Base-by-base conservation (phyloP, 2,797 vertebrate species). In the Ctenochaetus hawaiiensis region DNA sequence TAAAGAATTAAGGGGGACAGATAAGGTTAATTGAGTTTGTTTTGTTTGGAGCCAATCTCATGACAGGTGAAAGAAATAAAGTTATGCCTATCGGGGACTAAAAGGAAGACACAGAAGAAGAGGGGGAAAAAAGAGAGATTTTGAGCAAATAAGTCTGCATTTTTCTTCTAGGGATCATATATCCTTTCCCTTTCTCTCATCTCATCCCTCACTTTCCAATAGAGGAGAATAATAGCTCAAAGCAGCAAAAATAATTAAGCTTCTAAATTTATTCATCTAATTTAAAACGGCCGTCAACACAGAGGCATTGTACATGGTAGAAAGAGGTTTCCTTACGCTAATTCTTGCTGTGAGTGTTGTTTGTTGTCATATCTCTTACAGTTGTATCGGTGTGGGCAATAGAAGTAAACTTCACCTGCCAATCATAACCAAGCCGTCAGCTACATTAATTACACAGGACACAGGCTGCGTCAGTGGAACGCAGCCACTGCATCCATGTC, bases 241-340 rank as follows among this genome's bases (percentile, higher is more conserved):
- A 94, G 94, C 92, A 68, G 23, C 83, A 90, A 91, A 92, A 89
- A 94, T 94, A 94, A 94, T 95, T 94, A 94, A 82, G 77, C 83
- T 62, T 80, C 83, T 76, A 89, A 94, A 94, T 94, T 87, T 94
- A 93, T 94, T 93, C 89, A 93, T 94, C 81, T 91, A 85, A 93
- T 94, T 94, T 94, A 88, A 91, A 93, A 91, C 80, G 83, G 81
- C 83, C 56, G 34, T 85, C 67, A 80, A 75, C 89, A 85, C 75
- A 74, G 70, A 65, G 77, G 80, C 75, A 70, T 82, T 83, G 84
- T 80, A 66, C 20, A 18, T 4, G 43, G 68, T 37, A 82, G 67
- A 80, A 83, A 82, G 64, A 72, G 82, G 71, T 53, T 89, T 84
- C 79, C 85, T 88, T 47, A 26, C n/a, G 3, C 68, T 93, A 93